Conservation (phyloP, 1,140 invertebrate species). For the Drosophila melanica region DNA sequence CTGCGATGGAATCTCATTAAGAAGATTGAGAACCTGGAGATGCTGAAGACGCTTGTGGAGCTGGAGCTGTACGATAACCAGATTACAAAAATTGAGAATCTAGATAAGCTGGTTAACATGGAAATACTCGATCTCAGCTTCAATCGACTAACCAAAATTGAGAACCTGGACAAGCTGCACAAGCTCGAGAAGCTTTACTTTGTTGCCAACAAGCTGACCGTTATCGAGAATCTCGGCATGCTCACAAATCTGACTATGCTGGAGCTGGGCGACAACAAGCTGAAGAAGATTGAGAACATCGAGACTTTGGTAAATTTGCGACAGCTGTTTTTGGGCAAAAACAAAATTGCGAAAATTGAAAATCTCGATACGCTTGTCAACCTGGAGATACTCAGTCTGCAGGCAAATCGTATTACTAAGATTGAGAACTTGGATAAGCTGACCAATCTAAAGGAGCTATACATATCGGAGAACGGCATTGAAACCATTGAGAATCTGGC, state of each 20-base stretch:
- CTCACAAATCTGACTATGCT: constrained; percentile 92
- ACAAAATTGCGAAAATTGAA: constrained; percentile 96
- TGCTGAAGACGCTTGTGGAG: constrained; percentile 90
- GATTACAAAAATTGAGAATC: constrained; percentile 94
- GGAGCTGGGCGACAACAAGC: constrained; percentile 96
- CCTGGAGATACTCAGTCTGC: constrained; percentile 93
- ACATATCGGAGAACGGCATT: constrained; percentile 97
- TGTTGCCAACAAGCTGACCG: constrained; percentile 95
- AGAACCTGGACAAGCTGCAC: constrained; percentile 91
- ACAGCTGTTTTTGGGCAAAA: constrained; percentile 96
- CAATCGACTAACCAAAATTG: constrained; percentile 96
- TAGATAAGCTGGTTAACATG: constrained; percentile 93
- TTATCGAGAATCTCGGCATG: constrained; percentile 96
- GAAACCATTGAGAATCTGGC: constrained; percentile 90
- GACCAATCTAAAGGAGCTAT: constrained; percentile 92
- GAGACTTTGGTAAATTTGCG: constrained; percentile 90
- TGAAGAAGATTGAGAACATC: constrained; percentile 93
- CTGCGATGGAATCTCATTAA: constrained; percentile 98
- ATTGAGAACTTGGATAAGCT: constrained; percentile 94
- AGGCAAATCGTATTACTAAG: constrained; percentile 94
- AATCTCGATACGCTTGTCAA: constrained; percentile 92
- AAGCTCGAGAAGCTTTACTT: constrained; percentile 96
- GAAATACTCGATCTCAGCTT: constrained; percentile 98
- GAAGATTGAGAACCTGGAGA: constrained; percentile 94
- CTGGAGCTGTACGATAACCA: constrained; percentile 99